Evolutionary conservation across 2,888 invertebrate species (phyloP), one percentile per base, ranked within the genome.

Genomic region (Lepidonotus clava): DNA sequence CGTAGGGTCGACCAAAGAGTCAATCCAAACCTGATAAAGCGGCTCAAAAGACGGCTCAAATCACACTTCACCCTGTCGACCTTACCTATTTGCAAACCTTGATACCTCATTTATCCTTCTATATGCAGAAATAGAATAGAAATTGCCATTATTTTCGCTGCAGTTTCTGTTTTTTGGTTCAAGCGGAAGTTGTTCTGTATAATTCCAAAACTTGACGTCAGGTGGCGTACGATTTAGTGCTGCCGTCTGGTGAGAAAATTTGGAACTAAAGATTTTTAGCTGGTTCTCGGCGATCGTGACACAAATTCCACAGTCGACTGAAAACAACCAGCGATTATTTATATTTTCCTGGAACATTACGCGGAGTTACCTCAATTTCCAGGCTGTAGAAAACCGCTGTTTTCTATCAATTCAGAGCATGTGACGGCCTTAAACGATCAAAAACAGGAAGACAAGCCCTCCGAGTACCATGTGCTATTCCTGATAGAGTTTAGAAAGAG

Each of bases 261-360:
- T 2, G 6, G 38, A 36, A 71, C 71, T 71, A 71, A 38, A 36
- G n/a, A 11, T 66, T n/a, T n/a, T n/a, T n/a, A n/a, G n/a, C 32
- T 24, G 32, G 32, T 24, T 66, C n/a, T n/a, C 71, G 38, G 38
- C 71, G 71, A n/a, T n/a, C n/a, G n/a, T n/a, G n/a, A n/a, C n/a
- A n/a, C n/a, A n/a, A n/a, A n/a, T n/a, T n/a, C n/a, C n/a, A n/a
- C 14, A 56, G 5, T 56, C 5, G 5, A 6, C 34, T 34, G 4
- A 71, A n/a, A 38, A 8, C 1, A 71, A 71, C 71, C 71, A 71
- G 71, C 71, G 71, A 34, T 36, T 71, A 71, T 36, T 71, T 71
- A 36, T n/a, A 71, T 71, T 38, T 24, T 66, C n/a, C 24, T 56
- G 8, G 46, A 46, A 46, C 46, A 46, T 8, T 46, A n/a, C n/a